Conservation (phyloP, 2,888 invertebrate species). For the Polydrusus cervinus region DNA sequence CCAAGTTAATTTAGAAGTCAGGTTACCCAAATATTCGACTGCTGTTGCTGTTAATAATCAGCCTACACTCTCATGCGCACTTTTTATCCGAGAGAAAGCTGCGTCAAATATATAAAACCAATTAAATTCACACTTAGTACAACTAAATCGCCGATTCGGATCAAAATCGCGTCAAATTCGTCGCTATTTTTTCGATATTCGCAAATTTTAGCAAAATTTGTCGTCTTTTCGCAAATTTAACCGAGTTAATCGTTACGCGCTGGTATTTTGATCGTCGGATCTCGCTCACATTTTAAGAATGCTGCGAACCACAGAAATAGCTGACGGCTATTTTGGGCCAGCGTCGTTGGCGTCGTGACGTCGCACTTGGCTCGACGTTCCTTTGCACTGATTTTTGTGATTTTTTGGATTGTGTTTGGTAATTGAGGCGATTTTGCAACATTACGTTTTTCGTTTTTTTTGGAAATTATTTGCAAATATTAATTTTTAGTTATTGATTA, state of each 20-base stretch:
- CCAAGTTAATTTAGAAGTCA: background rate
- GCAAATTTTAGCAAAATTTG: conserved; percentile 27
- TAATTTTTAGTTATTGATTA: no score
- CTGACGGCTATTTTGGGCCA: conserved; percentile 49
- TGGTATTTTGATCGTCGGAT: conserved; percentile 48
- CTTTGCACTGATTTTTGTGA: conserved; percentile 39
- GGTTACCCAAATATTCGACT: background rate
- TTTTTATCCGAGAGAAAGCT: conserved; percentile 4
- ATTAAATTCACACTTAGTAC: conserved; percentile 11
- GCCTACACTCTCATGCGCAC: conserved; percentile 12
- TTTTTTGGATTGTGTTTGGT: conserved; percentile 43
- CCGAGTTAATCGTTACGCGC: conserved; percentile 31
- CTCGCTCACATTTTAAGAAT: conserved; percentile 55
- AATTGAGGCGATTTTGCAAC: conserved; percentile 41
- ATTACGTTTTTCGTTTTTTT: conserved; percentile 5
- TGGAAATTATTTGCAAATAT: background rate
- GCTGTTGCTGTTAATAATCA: background rate
- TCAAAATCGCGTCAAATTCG: conserved; percentile 12
- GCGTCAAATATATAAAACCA: conserved; percentile 7
- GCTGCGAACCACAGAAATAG: conserved; percentile 55
- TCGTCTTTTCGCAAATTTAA: conserved; percentile 39
- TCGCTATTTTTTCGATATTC: conserved; percentile 18
- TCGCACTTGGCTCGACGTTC: conserved; percentile 42
- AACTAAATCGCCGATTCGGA: background rate
- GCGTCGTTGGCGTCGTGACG: conserved; percentile 51